Percentiles rank a stretch among this genome's conserved stretches.
phyloP scores from a whole-genome alignment of 1,140 invertebrate genomes.

The Delia radicum region DNA sequence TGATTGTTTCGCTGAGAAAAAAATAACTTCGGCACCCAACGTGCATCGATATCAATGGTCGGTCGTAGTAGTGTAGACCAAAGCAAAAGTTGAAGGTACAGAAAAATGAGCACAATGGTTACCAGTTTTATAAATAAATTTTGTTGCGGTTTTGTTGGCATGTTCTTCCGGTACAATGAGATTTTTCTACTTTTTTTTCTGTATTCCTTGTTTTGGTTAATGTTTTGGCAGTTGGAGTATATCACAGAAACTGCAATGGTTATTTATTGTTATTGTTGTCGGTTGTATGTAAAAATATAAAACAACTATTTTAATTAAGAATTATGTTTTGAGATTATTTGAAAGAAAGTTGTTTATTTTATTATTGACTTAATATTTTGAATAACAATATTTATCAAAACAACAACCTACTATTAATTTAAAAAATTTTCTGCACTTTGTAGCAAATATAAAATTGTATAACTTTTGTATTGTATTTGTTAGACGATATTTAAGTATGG shows the following conservation, averaged over 20 bases:
- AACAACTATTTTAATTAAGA: slow-evolving; percentile 11
- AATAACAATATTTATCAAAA: too few relatives aligned
- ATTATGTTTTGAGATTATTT: neutral
- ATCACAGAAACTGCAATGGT: neutral
- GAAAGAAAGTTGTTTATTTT: neutral
- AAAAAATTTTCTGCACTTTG: too few relatives aligned
- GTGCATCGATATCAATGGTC: slow-evolving; percentile 17
- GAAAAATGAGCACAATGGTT: slow-evolving; percentile 6
- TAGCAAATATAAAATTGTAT: too few relatives aligned
- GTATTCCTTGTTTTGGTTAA: neutral
- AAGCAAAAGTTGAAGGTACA: slow-evolving; percentile 21
- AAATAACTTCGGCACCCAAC: slow-evolving; percentile 21
- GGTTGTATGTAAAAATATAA: neutral
- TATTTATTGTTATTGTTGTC: slow-evolving; percentile 15
- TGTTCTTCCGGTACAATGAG: slow-evolving; percentile 10
- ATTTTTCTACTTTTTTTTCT: neutral
- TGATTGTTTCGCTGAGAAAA: slow-evolving; percentile 22
- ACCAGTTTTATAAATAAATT: slow-evolving; percentile 15
- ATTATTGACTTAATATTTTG: too few relatives aligned
- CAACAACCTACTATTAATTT: too few relatives aligned
- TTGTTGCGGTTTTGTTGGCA: slow-evolving; percentile 11
- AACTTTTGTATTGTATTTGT: too few relatives aligned
- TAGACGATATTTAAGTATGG: too few relatives aligned
- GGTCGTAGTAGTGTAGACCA: slow-evolving; percentile 17
- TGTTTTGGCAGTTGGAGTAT: neutral